Evolutionary conservation across 2,797 vertebrate genomes (phyloP), one percentile per base, ranked within the genome.

Genomic region (Neosalanx taihuensis): DNA sequence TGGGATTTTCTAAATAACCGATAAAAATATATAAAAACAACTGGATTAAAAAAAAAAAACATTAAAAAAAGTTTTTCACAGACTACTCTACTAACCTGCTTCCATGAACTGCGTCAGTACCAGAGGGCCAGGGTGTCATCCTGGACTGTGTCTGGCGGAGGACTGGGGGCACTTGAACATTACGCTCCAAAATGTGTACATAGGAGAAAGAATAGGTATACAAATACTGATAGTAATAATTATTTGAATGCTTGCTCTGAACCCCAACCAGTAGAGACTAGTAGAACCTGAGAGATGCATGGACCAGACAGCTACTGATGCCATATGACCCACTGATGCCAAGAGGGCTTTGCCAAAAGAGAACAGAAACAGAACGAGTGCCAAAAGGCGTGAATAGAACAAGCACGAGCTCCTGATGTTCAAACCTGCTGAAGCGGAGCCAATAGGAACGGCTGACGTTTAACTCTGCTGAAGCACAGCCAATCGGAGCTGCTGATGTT

Each of bases 1-100:
- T 92, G 91, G 94, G 93, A 93, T 87, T 91, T 91, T 90, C 72
- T 90, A 92, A 91, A 56, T 56, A 56, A 56, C 51, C 5, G 18
- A 17, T n/a, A 89, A 87, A 85, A 84, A 82, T 88, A 31, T 23
- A 73, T 69, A 62, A 77, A 83, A 82, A 71, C 81, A 78, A 63
- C 74, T 69, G 65, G 76, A 72, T 61, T 7, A 63, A 66, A 58
- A 15, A 49, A 76, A 77, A 74, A 72, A 92, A 59, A 61, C 68
- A 92, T 95, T 96, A 95, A 92, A 90, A 94, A 92, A 89, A 93
- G 94, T 94, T 95, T 95, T 95, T 95, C 92, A 91, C 88, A 88
- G 41, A 46, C 41, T 46, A 46, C 41, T 12, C 10, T 81, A 87
- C 30, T n/a, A 92, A 93, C 92, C 93, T 92, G 92, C 93, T 94